Evolutionary conservation across 2,113 vertebrate species (phyloP), one percentile per base, ranked within the genome.

Genomic region (Pteropus alecto): DNA sequence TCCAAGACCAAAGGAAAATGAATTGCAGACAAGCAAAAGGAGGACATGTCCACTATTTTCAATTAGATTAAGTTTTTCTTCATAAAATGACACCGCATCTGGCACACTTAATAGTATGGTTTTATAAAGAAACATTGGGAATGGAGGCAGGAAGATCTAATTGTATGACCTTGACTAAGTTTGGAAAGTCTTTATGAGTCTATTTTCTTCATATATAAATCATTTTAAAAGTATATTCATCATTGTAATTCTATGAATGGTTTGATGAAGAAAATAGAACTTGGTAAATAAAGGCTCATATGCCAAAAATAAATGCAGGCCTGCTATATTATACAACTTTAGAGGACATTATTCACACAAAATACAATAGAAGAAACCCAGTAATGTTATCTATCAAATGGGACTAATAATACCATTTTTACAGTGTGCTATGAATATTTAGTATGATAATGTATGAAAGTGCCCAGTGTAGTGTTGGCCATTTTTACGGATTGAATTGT

Each of bases 1-100:
- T 61, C 24, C 54, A 96, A 89, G 41, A 87, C 26, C 26, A 83
- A 61, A 95, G 60, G n/a, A 83, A 93, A 95, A 82, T 77, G 16
- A 10, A 78, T 60, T 65, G 12, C 6, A 73, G 9, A 68, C 15
- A 74, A 78, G 22, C 68, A 79, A 92, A 97, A 87, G 1, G 19
- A 96, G 43, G 56, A 76, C 38, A 56, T 90, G 26, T 46, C 46
- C 30, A 67, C 43, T 81, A 28, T 46, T 54, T 90, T 74, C 28
- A 63, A 0, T 65, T 68, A 28, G 4, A 0, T 95, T 94, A 24
- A 58, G n/a, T 67, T 95, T 77, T 87, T 54, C 54, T 79, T 92
- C 81, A 70, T 51, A 65, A 95, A n/a, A 78, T 86, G 54, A 73
- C 26, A 82, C 81, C 83, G 87, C 4, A 87, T 70, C 41, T 95